Percentiles rank a stretch among this genome's conserved stretches.
Evolutionary conservation across 2,113 vertebrate species (phyloP).

Genomic region (Odontophorus gujanensis): DNA sequence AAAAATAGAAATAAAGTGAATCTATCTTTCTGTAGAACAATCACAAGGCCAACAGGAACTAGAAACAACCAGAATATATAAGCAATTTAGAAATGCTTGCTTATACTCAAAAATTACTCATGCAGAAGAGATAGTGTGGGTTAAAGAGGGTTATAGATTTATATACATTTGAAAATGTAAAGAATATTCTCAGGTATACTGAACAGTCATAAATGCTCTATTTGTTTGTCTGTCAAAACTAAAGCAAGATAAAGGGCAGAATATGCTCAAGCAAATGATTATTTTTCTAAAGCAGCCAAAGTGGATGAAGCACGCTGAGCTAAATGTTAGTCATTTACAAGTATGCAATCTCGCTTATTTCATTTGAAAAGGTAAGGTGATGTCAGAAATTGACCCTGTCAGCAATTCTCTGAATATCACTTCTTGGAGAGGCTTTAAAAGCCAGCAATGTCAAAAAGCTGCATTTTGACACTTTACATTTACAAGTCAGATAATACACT

Average conservation of each 20-base stretch:
- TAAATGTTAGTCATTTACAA: background rate
- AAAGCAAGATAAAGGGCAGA: background rate
- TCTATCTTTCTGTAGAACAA: slow-evolving; percentile 40
- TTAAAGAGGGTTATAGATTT: slow-evolving; percentile 18
- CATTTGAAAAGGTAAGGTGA: background rate
- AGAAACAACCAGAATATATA: slow-evolving; percentile 46
- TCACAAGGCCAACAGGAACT: slow-evolving; percentile 41
- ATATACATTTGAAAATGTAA: slow-evolving; percentile 47
- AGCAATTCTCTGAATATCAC: background rate
- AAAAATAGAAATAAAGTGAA: background rate
- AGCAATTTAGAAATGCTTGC: slow-evolving; percentile 39
- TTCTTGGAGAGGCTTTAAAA: background rate
- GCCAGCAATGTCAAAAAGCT: background rate
- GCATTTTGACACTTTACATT: background rate
- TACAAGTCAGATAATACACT: background rate
- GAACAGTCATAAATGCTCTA: background rate
- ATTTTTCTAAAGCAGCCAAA: background rate
- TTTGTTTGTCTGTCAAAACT: background rate
- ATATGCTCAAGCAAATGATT: background rate
- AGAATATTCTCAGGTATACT: background rate
- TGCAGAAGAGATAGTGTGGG: background rate
- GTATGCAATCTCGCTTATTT: background rate
- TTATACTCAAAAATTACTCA: slow-evolving; percentile 54
- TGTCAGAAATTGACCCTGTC: background rate
- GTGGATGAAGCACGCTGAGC: background rate